Conservation (phyloP, 1,140 invertebrate species). For the Hyles vespertilio region DNA sequence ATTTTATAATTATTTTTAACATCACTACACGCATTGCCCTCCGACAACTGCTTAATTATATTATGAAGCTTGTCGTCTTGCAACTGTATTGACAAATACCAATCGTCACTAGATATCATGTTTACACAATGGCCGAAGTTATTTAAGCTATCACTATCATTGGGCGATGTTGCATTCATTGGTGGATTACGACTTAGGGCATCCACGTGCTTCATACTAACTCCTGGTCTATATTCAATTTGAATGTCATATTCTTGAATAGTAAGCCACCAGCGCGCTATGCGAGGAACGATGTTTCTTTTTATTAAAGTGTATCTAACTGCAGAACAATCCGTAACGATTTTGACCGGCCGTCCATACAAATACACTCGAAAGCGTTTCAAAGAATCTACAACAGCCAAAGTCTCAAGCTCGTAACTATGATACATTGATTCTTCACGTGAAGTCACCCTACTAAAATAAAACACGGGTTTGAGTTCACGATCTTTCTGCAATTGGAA, state of each 20-base stretch:
- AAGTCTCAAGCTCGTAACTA: constrained; percentile 28
- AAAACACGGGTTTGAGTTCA: constrained; percentile 16
- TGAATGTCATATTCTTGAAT: constrained; percentile 43
- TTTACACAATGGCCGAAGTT: no score
- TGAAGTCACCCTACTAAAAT: constrained; percentile 29
- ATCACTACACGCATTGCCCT: no score
- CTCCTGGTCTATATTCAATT: constrained; percentile 42
- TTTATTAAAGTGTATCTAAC: constrained; percentile 34
- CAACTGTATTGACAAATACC: no score
- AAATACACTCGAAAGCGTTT: constrained; percentile 67
- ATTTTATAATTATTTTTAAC: no score
- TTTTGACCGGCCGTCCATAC: constrained; percentile 56
- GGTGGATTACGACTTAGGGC: constrained; percentile 33
- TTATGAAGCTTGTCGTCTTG: no score
- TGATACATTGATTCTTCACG: constrained; percentile 54
- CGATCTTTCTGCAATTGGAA: constrained; percentile 15
- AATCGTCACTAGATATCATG: no score
- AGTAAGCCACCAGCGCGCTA: constrained; percentile 50
- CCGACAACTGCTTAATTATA: no score
- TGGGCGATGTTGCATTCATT: no score
- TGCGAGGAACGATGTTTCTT: constrained; percentile 34
- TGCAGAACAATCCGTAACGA: constrained; percentile 56
- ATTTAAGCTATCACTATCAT: no score
- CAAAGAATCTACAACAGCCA: constrained; percentile 69
- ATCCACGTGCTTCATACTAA: constrained; percentile 43